Evolutionary conservation across 1,140 invertebrate genomes (phyloP), one percentile per base, ranked within the genome.

Genomic region (Nilaparvata lugens): DNA sequence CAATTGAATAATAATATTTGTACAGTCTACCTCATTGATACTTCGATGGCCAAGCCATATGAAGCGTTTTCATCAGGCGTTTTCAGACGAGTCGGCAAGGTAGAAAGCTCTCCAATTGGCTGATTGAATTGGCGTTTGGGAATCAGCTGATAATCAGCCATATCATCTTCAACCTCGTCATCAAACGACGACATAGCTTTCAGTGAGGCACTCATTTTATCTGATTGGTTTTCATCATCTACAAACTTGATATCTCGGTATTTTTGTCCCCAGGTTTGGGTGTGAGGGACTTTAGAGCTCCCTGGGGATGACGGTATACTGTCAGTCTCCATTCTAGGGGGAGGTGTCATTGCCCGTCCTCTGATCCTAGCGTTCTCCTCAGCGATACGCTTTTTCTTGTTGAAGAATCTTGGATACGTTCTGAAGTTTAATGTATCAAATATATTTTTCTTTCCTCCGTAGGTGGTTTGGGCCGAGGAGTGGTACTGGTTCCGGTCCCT

Each of bases 321-420:
- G 21, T 64, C 59, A 6, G 63, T 60, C 7, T 62, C 61, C 52
- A 51, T 64, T 21, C 42, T 51, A 14, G 21, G 67, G 66, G 7
- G 62, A 60, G 6, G 66, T 53, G 25, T 66, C 58, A 31, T 58
- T 45, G 21, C 55, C 56, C 40, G 51, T 55, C 19, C 28, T 56
- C 13, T 61, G 45, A 40, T 14, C 13, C 7, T 42, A 7, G 58
- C 31, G 21, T 55, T 65, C 16, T 64, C 61, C 24, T 58, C 51
- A 16, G 52, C 24, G 52, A 64, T 25, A 55, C 55, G 65, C 62
- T 75, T 82, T 63, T 83, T 85, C 62, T 77, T 81, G 42, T 81
- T 79, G 66, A 91, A 88, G 31, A 89, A 76, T 56, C 86, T 78
- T 0, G 88, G 88, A 71, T 86, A 88, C 0, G 87, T 89, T 63